Evolutionary conservation across 2,113 vertebrate species (phyloP).

Genomic region (Daboia siamensis): DNA sequence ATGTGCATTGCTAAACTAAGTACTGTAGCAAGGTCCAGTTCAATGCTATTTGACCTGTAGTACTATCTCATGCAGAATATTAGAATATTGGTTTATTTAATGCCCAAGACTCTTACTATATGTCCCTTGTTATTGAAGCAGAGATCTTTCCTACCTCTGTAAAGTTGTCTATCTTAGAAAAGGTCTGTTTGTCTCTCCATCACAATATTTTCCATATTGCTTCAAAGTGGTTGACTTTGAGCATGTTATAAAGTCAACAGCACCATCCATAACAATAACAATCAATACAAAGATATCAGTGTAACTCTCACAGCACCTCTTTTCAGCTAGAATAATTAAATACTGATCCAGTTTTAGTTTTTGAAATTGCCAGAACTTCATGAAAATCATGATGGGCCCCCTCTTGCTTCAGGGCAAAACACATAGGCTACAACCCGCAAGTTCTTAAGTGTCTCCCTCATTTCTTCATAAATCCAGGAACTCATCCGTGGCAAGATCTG

Average conservation of each 20-base stretch:
- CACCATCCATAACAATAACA: not conserved
- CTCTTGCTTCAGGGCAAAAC: not conserved
- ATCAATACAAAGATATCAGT: not conserved
- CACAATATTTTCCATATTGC: not conserved
- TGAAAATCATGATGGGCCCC: not conserved
- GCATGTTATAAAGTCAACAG: not conserved
- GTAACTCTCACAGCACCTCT: not conserved
- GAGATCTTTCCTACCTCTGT: not conserved
- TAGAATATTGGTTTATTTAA: not conserved
- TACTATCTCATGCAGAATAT: not conserved
- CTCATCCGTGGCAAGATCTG: not conserved
- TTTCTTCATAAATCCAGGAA: not conserved
- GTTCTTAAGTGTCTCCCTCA: not conserved
- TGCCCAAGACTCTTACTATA: not conserved
- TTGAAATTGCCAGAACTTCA: not conserved
- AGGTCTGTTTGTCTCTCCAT: not conserved
- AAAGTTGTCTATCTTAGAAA: not conserved
- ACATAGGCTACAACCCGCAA: not conserved
- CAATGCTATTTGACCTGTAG: not conserved
- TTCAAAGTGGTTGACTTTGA: not conserved
- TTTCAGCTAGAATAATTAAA: not conserved
- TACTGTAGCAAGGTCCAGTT: not conserved
- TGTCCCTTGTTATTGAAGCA: not conserved
- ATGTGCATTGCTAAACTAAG: not conserved
- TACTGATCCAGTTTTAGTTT: not conserved